A percentile compares a stretch with the other conserved stretches of the same genome.
Conservation (phyloP, 2,113 vertebrate genomes). For the Acanthochromis polyacanthus region DNA sequence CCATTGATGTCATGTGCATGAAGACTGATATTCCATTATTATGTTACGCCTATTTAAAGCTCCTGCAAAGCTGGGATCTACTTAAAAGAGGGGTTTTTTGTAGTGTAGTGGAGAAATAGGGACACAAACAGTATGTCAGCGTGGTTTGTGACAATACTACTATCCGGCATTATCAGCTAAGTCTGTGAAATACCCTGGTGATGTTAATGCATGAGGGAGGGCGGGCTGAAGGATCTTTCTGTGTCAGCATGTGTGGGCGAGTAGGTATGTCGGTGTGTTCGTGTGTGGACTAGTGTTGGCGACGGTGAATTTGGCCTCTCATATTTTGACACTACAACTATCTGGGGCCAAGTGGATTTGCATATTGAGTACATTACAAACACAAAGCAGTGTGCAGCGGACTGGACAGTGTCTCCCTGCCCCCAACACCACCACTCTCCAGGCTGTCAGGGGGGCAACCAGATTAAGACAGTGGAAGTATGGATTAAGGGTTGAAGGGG, state of each 20-base stretch:
- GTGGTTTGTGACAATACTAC: conserved; percentile 53
- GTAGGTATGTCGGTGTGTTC: background rate
- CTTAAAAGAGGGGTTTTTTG: conserved; percentile 72
- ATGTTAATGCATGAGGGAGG: conserved; percentile 20
- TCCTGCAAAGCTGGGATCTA: conserved; percentile 64
- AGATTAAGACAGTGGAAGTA: conserved; percentile 55
- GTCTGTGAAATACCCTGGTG: conserved; percentile 42
- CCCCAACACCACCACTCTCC: conserved; percentile 25
- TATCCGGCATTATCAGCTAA: conserved; percentile 57
- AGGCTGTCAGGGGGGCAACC: conserved; percentile 45
- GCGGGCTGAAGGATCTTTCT: background rate
- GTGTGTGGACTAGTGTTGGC: background rate
- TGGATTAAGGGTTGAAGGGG: conserved; percentile 69
- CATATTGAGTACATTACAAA: conserved; percentile 38
- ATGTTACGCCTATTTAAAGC: conserved; percentile 62
- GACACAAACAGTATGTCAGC: conserved; percentile 33
- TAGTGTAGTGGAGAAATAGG: conserved; percentile 54
- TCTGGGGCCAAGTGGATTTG: conserved; percentile 44
- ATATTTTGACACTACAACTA: conserved; percentile 41
- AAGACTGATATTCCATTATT: conserved; percentile 33
- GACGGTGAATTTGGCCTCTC: conserved; percentile 30
- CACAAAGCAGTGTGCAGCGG: conserved; percentile 34
- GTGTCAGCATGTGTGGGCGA: background rate
- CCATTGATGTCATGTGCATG: conserved; percentile 13
- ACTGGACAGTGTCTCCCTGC: conserved; percentile 35